Base-by-base conservation (phyloP, 2,888 invertebrate species). In the Coleophora deauratella region DNA sequence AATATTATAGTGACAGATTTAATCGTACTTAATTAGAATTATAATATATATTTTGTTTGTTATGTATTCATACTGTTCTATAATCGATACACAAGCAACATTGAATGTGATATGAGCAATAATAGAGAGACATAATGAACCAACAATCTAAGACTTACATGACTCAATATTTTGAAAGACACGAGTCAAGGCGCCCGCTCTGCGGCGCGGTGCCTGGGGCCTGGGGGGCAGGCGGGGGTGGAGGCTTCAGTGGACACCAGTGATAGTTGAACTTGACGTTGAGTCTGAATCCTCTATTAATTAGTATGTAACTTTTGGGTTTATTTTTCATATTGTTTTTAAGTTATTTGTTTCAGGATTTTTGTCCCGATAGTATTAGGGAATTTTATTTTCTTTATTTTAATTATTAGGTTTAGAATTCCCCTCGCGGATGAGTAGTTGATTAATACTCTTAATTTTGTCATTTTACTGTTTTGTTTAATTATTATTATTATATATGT, bases 341-440 rank as follows among this genome's bases (percentile, higher is more conserved):
- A 84, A 82, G 81, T 85, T 84, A 79, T 84, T 81, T 80, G 81
- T 80, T 84, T 82, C 81, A 75, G 84, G 82, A 82, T 84, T 85
- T 85, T 85, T 84, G 84, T 85, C 85, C 85, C 84, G 74, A 77
- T 85, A 85, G 84, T 75, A 78, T 84, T 84, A 85, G 85, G 85
- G 85, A 81, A 81, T 82, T 84, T 85, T 81, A 81, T 82, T 82
- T 82, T 82, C 65, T 79, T 82, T 82, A 77, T 77, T 79, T 77
- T 72, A 79, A 70, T 65, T n/a, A n/a, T n/a, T 81, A 81, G 75
- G 67, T 75, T 74, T 75, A 74, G 72, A 66, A 64, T 69, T 65
- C 73, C 72, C 63, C 73, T 79, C 73, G 72, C 68, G 64, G 66
- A 68, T 64, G 72, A 66, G 75, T 66, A 72, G 78, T 80, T 78